Evolutionary conservation across 2,113 vertebrate species (phyloP).

Genomic region (Ceuthmochares aereus): DNA sequence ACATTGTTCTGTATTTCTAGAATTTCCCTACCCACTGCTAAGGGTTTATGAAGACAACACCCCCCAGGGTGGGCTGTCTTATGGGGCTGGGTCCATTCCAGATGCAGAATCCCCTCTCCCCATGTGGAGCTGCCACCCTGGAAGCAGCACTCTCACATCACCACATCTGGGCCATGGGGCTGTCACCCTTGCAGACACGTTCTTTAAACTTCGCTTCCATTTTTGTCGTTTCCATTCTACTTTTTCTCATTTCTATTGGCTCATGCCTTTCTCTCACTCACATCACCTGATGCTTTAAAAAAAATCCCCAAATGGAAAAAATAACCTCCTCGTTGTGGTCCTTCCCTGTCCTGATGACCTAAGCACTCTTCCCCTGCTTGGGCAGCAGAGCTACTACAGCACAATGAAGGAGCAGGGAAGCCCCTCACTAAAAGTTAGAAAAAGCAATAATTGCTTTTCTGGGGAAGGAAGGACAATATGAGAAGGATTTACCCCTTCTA

Average conservation of each 20-base stretch:
- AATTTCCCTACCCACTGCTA: not conserved
- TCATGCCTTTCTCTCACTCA: not conserved
- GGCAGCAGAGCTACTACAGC: not conserved
- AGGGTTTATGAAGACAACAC: not conserved
- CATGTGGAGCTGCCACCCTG: not conserved
- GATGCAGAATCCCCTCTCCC: not conserved
- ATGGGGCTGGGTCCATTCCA: not conserved
- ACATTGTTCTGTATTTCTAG: fast-evolving
- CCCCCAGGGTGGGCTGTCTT: fast-evolving
- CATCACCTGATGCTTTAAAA: not conserved
- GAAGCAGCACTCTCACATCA: fast-evolving
- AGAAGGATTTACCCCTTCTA: not conserved
- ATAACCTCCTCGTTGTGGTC: not conserved
- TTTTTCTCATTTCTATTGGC: not conserved
- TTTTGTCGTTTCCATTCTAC: not conserved
- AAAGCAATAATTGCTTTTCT: not conserved
- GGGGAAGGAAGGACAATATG: not conserved
- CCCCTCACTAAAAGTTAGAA: not conserved
- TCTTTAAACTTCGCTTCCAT: not conserved
- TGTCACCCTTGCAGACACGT: fast-evolving
- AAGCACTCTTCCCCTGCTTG: not conserved
- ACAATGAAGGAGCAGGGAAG: not conserved
- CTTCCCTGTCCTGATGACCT: not conserved
- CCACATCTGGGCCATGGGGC: fast-evolving
- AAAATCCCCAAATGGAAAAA: not conserved